A percentile compares a stretch with the other conserved stretches of the same genome.
Conservation (phyloP, 2,797 vertebrate species). For the Cynodonichthys magdalenae region DNA sequence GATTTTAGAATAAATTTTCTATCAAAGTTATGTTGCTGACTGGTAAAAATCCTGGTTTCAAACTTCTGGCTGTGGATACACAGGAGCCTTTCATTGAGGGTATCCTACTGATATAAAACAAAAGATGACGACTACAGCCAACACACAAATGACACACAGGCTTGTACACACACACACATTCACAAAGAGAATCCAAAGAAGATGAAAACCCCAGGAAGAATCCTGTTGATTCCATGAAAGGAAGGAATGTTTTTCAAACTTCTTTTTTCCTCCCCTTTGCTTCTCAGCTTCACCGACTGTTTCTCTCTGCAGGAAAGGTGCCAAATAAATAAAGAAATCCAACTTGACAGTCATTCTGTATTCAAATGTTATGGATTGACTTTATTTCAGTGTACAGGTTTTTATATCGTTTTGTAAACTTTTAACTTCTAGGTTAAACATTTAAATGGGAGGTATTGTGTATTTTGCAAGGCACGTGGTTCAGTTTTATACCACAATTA, state of each 20-base stretch:
- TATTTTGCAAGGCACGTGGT: no score
- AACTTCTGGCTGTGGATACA: slow-evolving; percentile 19
- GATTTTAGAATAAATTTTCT: not conserved
- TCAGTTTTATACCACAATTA: no score
- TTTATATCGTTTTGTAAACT: no score
- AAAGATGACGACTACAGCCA: slow-evolving; percentile 35
- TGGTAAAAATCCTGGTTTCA: slow-evolving; percentile 3
- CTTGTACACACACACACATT: not conserved
- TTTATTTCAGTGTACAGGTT: no score
- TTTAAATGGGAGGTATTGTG: no score
- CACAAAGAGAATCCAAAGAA: slow-evolving; percentile 11
- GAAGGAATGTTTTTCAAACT: slow-evolving; percentile 33
- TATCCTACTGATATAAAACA: slow-evolving; percentile 36
- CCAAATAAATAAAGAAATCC: not conserved
- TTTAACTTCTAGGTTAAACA: no score
- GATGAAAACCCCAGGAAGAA: slow-evolving; percentile 30
- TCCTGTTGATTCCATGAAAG: slow-evolving; percentile 42
- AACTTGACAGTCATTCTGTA: slow-evolving; percentile 20
- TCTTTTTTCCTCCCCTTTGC: slow-evolving; percentile 2
- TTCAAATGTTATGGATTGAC: no score
- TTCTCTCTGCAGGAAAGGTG: slow-evolving; percentile 2
- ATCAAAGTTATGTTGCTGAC: not conserved
- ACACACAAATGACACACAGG: slow-evolving; percentile 10
- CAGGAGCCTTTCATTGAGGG: slow-evolving; percentile 20
- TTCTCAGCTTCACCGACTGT: slow-evolving; percentile 17